A percentile compares a stretch with the other conserved stretches of the same genome.
These are phyloP conservation scores for Zeuzera pyrina DNA, from an alignment of 2,888 invertebrate species.

Conservation along the genomic window DNA sequence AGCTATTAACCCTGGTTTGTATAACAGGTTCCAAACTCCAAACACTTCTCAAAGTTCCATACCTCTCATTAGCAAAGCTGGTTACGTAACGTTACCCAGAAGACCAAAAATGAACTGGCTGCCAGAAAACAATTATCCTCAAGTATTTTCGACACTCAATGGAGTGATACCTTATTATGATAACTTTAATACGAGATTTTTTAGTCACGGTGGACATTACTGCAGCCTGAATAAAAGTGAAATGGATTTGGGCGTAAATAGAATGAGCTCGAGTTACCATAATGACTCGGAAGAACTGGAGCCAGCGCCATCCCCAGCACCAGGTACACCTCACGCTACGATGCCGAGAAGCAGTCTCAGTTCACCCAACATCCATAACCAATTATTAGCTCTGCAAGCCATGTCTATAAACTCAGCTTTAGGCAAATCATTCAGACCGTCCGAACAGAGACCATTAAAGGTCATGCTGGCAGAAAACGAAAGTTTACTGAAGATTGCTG, in stretches of 20 bases:
- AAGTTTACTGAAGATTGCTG: constrained; percentile 34
- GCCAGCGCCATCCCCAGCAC: constrained; percentile 65
- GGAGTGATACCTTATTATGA: constrained; percentile 79
- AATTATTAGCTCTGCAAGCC: constrained; percentile 55
- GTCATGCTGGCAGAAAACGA: constrained; percentile 52
- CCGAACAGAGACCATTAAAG: constrained; percentile 44
- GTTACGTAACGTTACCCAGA: constrained; percentile 89
- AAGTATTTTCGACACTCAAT: constrained; percentile 51
- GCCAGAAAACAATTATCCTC: constrained; percentile 62
- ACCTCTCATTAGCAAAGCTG: constrained; percentile 76
- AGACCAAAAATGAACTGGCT: constrained; percentile 83
- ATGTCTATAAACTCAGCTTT: constrained; percentile 41
- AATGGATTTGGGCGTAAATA: constrained; percentile 70
- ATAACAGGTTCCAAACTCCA: constrained; percentile 74
- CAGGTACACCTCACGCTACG: constrained; percentile 62
- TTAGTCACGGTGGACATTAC: constrained; percentile 85
- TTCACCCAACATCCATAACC: constrained; percentile 67
- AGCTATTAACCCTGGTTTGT: constrained; percentile 36
- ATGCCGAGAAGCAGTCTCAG: constrained; percentile 64
- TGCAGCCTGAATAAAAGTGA: constrained; percentile 83
- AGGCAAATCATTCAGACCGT: no score
- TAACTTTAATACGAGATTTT: constrained; percentile 86
- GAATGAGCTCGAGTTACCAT: constrained; percentile 57
- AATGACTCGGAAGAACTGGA: constrained; percentile 62
- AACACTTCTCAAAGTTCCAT: constrained; percentile 70